A percentile compares a stretch with the other conserved stretches of the same genome.
phyloP scores from a whole-genome alignment of 2,797 vertebrate species.

The Gadopsis bispinosus region DNA sequence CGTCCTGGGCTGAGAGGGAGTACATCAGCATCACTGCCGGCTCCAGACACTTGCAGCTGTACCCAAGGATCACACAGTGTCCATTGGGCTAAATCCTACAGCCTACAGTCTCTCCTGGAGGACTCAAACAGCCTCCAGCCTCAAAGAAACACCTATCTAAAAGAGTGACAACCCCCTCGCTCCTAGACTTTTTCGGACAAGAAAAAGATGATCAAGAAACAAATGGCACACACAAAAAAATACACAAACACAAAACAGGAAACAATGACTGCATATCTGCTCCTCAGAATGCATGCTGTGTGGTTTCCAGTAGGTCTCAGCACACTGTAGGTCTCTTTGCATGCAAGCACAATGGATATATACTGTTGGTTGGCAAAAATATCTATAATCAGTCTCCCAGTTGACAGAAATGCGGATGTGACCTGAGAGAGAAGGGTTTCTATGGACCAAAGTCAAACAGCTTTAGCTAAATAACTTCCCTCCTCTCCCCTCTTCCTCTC shows the following conservation, averaged over 20 bases:
- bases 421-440: slow-evolving; percentile 34
- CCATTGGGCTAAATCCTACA: slow-evolving; percentile 27
- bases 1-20: slow-evolving; percentile 89
- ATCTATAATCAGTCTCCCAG: slow-evolving; percentile 1
- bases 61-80: slow-evolving; percentile 41
- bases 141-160: slow-evolving; percentile 30
- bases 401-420: slow-evolving; percentile 30
- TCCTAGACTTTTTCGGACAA: slow-evolving; percentile 17
- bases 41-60: slow-evolving; percentile 42
- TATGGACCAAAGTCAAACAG: slow-evolving; percentile 37
- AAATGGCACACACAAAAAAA: slow-evolving; percentile 13
- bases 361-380: slow-evolving; percentile 19
- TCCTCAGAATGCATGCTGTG: slow-evolving; percentile 48
- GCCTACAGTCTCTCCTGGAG: slow-evolving; percentile 7
- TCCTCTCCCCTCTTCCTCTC: slow-evolving; percentile 64
- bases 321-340: slow-evolving; percentile 6
- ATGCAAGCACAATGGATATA: not conserved
- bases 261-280: slow-evolving; percentile 52
- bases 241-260: slow-evolving; percentile 66
- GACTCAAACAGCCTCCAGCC: slow-evolving; percentile 15
- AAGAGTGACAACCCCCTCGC: not conserved
- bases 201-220: slow-evolving; percentile 16
- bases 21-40: slow-evolving; percentile 82
- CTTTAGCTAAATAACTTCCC: slow-evolving; percentile 63
- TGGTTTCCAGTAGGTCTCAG: slow-evolving; percentile 48